phyloP scores from a whole-genome alignment of 2,888 invertebrate species.

The Crematogaster levior region DNA sequence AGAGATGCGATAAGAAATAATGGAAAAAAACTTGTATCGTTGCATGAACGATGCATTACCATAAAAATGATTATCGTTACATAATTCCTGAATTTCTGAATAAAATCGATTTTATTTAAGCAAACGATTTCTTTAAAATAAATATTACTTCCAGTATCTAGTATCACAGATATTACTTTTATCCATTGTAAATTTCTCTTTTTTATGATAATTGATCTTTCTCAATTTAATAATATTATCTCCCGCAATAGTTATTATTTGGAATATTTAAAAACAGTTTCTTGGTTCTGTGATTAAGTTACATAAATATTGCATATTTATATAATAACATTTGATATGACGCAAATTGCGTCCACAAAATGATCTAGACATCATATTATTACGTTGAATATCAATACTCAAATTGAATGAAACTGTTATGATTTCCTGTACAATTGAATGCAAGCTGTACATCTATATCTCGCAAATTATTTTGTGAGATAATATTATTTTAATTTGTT shows the following conservation, averaged over 20 bases:
- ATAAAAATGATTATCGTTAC: conserved; percentile 26
- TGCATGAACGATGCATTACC: neutral
- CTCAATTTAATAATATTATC: neutral
- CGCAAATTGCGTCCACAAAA: neutral
- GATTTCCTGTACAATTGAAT: conserved; percentile 26
- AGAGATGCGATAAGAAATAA: conserved; percentile 14
- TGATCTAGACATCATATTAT: conserved; percentile 9
- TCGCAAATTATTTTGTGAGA: neutral
- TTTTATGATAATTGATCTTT: conserved; percentile 9
- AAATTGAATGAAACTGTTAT: conserved; percentile 5
- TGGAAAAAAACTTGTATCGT: conserved; percentile 2
- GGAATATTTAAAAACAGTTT: conserved; percentile 7
- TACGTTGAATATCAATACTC: conserved; percentile 4
- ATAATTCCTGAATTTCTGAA: conserved; percentile 12
- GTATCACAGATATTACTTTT: conserved; percentile 19
- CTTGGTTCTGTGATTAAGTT: conserved; percentile 7
- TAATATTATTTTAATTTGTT: conserved; percentile 11
- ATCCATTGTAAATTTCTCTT: neutral
- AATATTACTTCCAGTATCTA: no score
- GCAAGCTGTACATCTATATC: neutral
- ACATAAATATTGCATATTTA: conserved; percentile 13
- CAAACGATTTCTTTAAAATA: conserved; percentile 27
- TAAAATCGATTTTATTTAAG: conserved; percentile 34
- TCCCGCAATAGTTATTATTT: neutral
- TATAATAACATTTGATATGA: conserved; percentile 16